Percentiles rank a stretch among this genome's conserved stretches.
Evolutionary conservation across 1,140 invertebrate species (phyloP).

Genomic region (Hestina assimilis): DNA sequence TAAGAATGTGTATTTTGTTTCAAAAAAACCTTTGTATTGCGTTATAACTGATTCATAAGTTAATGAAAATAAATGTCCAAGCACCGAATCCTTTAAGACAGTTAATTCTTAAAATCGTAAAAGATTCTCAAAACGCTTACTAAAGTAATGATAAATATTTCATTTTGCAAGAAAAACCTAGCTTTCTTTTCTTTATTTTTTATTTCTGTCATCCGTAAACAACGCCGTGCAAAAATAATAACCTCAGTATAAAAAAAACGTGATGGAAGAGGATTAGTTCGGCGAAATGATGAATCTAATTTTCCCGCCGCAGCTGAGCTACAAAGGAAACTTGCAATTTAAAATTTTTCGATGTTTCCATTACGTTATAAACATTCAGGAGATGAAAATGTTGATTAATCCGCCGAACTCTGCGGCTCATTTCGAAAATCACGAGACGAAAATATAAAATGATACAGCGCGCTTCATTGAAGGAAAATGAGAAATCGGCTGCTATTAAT

Average conservation of each 20-base stretch:
- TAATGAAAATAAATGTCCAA: too few relatives aligned
- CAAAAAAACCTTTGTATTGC: too few relatives aligned
- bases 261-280: conserved; percentile 29
- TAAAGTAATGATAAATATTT: too few relatives aligned
- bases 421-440: conserved; percentile 22
- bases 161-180: too few relatives aligned
- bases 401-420: conserved; percentile 28
- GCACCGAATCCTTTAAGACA: too few relatives aligned
- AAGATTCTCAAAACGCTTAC: too few relatives aligned
- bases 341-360: conserved; percentile 38
- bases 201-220: conserved; percentile 6
- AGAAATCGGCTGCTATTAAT: background rate
- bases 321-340: conserved; percentile 38
- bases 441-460: conserved; percentile 25
- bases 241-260: conserved; percentile 18
- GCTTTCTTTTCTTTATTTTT: too few relatives aligned
- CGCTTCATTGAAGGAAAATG: conserved; percentile 1
- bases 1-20: too few relatives aligned
- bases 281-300: conserved; percentile 37
- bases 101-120: too few relatives aligned
- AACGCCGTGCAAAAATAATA: conserved; percentile 17
- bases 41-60: too few relatives aligned
- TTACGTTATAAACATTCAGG: conserved; percentile 31
- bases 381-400: conserved; percentile 33
- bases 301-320: conserved; percentile 31